These are phyloP conservation scores for Cerastis rubricosa DNA, from an alignment of 2,888 invertebrate genomes.

Conservation along the genomic window DNA sequence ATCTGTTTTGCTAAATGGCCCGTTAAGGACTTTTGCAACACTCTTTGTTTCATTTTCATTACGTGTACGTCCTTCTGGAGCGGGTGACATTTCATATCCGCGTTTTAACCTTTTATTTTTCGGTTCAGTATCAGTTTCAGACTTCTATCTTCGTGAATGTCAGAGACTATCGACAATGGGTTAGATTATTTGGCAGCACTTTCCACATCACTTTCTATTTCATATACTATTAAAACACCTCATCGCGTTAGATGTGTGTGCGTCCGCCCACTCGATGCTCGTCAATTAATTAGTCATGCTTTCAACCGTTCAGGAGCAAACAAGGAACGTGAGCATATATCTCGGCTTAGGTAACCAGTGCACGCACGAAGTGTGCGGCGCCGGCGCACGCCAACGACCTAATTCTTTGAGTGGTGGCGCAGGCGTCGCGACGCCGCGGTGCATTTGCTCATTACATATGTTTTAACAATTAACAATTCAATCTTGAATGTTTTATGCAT, in stretches of 20 bases:
- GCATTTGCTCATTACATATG: constrained; percentile 64
- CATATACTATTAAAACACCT: constrained; percentile 47
- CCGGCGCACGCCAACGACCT: constrained; percentile 83
- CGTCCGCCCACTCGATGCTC: constrained; percentile 51
- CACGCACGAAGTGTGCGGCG: constrained; percentile 82
- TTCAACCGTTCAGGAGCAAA: constrained; percentile 60
- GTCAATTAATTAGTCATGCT: constrained; percentile 71
- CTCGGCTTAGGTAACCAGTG: constrained; percentile 76
- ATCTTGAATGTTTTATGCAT: constrained; percentile 64
- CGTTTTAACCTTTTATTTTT: constrained; percentile 37
- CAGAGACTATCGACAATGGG: constrained; percentile 6
- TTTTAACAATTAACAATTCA: constrained; percentile 66
- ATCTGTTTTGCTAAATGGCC: constrained; percentile 70
- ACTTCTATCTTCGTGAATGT: constrained; percentile 11
- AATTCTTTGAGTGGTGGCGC: constrained; percentile 73
- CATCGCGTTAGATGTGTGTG: constrained; percentile 36
- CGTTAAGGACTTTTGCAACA: constrained; percentile 63
- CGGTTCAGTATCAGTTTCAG: constrained; percentile 12
- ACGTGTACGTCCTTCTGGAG: constrained; percentile 54
- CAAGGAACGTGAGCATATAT: constrained; percentile 64
- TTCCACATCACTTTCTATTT: constrained; percentile 63
- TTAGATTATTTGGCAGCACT: constrained; percentile 46
- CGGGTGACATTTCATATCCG: constrained; percentile 52
- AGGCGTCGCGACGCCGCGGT: constrained; percentile 68
- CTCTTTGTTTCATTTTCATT: constrained; percentile 69